Base-by-base conservation (phyloP, 2,113 vertebrate species). In the Clupea harengus region DNA sequence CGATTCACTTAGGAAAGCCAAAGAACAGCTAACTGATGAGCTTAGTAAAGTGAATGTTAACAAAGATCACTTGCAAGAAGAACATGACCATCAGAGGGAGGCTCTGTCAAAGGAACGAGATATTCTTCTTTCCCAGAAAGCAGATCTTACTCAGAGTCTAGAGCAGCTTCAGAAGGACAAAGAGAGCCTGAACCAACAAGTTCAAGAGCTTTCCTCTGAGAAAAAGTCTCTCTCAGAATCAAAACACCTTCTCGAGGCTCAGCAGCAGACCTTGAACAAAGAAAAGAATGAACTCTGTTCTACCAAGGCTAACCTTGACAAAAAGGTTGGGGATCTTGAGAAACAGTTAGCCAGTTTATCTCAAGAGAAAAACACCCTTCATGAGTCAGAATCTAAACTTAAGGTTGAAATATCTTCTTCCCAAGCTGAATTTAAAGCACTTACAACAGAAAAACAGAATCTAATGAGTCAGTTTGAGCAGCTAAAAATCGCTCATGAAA, bases 1-100 rank as follows among this genome's bases (percentile, higher is more conserved):
- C 44, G 94, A 96, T 81, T 5, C 81, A 13, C 85, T 99, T 81
- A 87, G 85, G 78, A 94, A 90, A 86, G 92, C 93, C 15, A 95
- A 93, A 86, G 54, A 67, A 39, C 91, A 88, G 81, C 86, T 98
- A 83, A 90, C 92, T 54, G 91, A 94, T 11, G 89, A 96, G 50
- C 93, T 93, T n/a, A 89, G 92, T 86, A 94, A 93, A 82, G 82
- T 96, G 46, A 93, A 90, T 13, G 86, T 18, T 5, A 92, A 95
- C 46, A 3, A 95, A 22, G 93, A 87, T 4, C 81, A 89, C 0
- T 0, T 88, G 17, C 92, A 93, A 81, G 91, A 91, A 18, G 93
- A 95, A 67, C 85, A 95, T 8, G 44, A 39, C 11, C 72, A 90
- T 11, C 95, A 96, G 85, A 91, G 91, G 11, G 95, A 96, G 50